These are phyloP conservation scores for Pithecia hirsuta DNA, from an alignment of 2,797 vertebrate species.

Conservation along the genomic window DNA sequence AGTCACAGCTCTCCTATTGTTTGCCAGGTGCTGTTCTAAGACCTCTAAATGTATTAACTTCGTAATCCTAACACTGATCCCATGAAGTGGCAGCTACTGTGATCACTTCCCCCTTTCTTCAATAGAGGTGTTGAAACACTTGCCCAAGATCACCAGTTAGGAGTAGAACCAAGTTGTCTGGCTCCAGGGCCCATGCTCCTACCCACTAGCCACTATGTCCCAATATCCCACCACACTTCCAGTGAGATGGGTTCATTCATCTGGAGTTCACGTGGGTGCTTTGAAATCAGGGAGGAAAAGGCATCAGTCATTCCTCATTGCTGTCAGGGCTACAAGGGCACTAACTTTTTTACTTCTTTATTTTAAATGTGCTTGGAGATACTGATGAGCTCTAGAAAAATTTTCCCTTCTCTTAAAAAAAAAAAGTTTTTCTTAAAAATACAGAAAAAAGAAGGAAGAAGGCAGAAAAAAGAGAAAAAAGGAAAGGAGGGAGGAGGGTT, in stretches of 20 bases:
- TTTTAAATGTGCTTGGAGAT: neutral
- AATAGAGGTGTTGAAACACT: neutral
- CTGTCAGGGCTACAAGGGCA: neutral
- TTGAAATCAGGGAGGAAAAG: too few relatives aligned
- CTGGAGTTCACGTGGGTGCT: too few relatives aligned
- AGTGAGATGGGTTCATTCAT: fast-evolving
- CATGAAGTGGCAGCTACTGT: neutral
- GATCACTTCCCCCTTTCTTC: neutral
- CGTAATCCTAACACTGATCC: too few relatives aligned
- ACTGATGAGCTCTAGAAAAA: neutral
- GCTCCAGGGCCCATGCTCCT: fast-evolving
- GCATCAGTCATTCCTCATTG: fast-evolving
- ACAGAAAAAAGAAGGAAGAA: neutral
- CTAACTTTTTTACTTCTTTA: neutral
- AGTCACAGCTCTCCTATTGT: too few relatives aligned
- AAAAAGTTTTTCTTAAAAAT: neutral
- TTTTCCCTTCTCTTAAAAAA: neutral
- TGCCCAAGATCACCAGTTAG: fast-evolving
- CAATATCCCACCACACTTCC: fast-evolving
- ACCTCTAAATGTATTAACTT: too few relatives aligned
- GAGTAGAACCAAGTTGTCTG: neutral
- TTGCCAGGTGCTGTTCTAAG: neutral
- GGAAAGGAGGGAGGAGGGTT: neutral
- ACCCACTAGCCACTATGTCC: too few relatives aligned
- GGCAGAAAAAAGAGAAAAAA: neutral